phyloP scores from a whole-genome alignment of 2,888 invertebrate species.

The Orthonevra nobilis region DNA sequence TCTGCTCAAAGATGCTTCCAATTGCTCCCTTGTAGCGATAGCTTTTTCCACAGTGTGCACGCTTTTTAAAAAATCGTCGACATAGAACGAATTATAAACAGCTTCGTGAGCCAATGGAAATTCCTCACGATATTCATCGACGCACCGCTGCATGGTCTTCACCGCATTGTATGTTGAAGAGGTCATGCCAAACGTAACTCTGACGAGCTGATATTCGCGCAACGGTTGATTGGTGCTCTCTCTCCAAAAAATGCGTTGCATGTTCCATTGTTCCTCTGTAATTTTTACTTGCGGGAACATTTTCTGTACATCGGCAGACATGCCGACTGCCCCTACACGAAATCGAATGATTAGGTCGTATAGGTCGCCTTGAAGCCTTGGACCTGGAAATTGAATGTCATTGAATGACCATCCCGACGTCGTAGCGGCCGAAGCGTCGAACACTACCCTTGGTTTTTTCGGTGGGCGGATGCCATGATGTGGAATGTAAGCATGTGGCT shows the following conservation, averaged over 20 bases:
- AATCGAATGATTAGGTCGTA: slow-evolving; percentile 1
- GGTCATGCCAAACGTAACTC: slow-evolving; percentile 1
- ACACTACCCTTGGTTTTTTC: slow-evolving; percentile 2
- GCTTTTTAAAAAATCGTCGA: background rate
- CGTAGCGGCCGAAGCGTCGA: slow-evolving; percentile 4
- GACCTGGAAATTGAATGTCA: background rate
- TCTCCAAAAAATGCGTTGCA: slow-evolving; percentile 7
- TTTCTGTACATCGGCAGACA: slow-evolving; percentile 8
- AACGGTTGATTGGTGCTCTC: background rate
- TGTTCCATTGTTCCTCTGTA: slow-evolving; percentile 8
- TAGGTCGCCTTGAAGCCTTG: background rate
- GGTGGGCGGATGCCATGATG: slow-evolving; percentile 5
- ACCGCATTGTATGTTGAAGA: slow-evolving; percentile 1
- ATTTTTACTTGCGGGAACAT: slow-evolving; percentile 2
- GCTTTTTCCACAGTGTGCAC: background rate
- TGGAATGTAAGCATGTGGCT: slow-evolving; percentile 10
- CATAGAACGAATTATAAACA: background rate
- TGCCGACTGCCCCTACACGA: background rate
- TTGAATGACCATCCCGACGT: background rate
- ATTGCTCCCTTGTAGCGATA: background rate
- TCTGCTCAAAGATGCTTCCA: background rate
- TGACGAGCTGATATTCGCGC: background rate
- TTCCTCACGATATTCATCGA: background rate
- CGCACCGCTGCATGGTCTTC: slow-evolving; percentile 1
- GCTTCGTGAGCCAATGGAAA: background rate